A percentile compares a stretch with the other conserved stretches of the same genome.
These are phyloP conservation scores for Oscarella lobularis DNA, from an alignment of 37 sponge, comb jelly and placozoan species.

Conservation along the genomic window DNA sequence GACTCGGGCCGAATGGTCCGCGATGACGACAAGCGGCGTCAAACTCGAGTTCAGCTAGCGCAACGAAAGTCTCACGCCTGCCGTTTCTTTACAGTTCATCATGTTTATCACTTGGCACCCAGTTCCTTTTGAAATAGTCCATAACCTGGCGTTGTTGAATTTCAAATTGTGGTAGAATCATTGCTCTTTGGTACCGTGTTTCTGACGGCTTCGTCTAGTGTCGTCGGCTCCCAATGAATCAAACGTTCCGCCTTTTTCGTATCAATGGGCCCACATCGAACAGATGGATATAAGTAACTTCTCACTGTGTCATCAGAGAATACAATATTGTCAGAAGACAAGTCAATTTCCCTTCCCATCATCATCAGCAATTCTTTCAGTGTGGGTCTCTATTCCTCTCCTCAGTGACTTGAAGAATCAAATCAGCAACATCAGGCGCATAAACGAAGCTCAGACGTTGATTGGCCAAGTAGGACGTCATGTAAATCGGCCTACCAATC, in stretches of 20 bases:
- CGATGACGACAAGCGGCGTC: too few species aligned
- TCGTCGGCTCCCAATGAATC: constrained; percentile 22
- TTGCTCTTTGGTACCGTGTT: constrained; percentile 6
- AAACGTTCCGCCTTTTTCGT: constrained; percentile 5
- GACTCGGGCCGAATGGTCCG: too few species aligned
- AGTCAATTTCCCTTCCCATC: too few species aligned
- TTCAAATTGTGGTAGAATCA: constrained; percentile 1
- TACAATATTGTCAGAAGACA: constrained; percentile 27
- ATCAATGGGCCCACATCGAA: constrained; percentile 21
- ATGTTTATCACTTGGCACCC: not conserved
- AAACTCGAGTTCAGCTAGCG: too few species aligned
- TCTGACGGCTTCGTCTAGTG: constrained; percentile 9
- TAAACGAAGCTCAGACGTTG: constrained; percentile 19
- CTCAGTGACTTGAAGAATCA: constrained; percentile 1
- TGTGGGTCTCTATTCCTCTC: too few species aligned
- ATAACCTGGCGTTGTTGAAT: not conserved
- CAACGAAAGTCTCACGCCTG: too few species aligned
- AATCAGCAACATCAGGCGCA: constrained; percentile 12
- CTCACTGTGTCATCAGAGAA: constrained; percentile 2
- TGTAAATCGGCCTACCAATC: constrained; percentile 11
- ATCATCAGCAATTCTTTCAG: too few species aligned
- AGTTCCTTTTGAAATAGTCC: not conserved
- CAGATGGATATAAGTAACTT: constrained; percentile 19
- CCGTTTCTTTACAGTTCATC: too few species aligned
- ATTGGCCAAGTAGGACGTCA: constrained; percentile 6